A percentile compares a stretch with the other conserved stretches of the same genome.
Conservation (phyloP, 1,140 invertebrate species). For the Glossosoma conforme region DNA sequence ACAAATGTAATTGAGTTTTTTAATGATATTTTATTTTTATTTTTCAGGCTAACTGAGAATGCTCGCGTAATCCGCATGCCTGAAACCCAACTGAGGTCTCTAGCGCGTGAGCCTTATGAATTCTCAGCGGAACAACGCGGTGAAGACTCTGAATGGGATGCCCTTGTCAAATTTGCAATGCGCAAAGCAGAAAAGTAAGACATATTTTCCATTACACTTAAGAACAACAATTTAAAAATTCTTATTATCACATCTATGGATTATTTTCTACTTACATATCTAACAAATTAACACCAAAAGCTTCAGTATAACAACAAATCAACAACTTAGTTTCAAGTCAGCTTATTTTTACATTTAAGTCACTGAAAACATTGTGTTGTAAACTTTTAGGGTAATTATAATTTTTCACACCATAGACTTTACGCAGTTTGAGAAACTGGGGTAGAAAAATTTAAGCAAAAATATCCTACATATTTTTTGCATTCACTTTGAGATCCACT, state of each 20-base stretch:
- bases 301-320: too few species aligned
- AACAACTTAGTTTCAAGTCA: too few species aligned
- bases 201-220: background rate
- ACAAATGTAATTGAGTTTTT: background rate
- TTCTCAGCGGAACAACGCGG: slow-evolving; percentile 60
- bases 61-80: slow-evolving; percentile 63
- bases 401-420: too few species aligned
- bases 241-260: too few species aligned
- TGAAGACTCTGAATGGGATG: slow-evolving; percentile 74
- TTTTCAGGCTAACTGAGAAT: slow-evolving; percentile 58
- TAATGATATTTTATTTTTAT: background rate
- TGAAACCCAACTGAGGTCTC: slow-evolving; percentile 55
- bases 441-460: too few species aligned
- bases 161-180: slow-evolving; percentile 66
- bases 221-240: background rate
- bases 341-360: too few species aligned
- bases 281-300: too few species aligned
- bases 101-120: slow-evolving; percentile 62
- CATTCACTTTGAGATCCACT: too few species aligned
- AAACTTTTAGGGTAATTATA: background rate
- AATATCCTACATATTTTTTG: too few species aligned
- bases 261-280: too few species aligned
- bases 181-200: slow-evolving; percentile 63
- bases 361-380: background rate
- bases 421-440: too few species aligned